A percentile compares a stretch with the other conserved stretches of the same genome.
Evolutionary conservation across 1,140 invertebrate species (phyloP).

Genomic region (Dysdera silvatica): DNA sequence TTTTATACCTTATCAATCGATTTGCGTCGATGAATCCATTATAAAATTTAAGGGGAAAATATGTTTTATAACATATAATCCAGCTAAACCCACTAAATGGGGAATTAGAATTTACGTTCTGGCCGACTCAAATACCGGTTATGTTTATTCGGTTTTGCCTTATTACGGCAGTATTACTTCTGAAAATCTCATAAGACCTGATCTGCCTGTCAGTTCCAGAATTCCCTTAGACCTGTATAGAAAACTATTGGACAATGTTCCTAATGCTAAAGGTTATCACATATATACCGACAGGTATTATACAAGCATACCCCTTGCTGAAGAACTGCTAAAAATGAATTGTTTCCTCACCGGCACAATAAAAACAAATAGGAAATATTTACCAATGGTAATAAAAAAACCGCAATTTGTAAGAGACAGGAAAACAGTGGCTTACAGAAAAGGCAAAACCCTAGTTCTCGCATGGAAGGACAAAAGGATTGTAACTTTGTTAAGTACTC

Average conservation of each 20-base stretch:
- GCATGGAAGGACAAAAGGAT: too few relatives aligned
- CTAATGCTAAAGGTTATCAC: neutral
- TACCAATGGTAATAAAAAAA: neutral
- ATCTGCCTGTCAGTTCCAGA: neutral
- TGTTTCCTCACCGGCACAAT: neutral
- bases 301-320: neutral
- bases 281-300: neutral
- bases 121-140: neutral
- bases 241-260: neutral
- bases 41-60: conserved; percentile 3
- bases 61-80: conserved; percentile 1
- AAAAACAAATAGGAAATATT: neutral
- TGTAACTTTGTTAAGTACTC: too few relatives aligned
- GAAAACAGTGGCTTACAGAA: too few relatives aligned
- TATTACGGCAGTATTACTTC: neutral
- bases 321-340: neutral
- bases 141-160: neutral
- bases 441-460: too few relatives aligned
- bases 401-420: neutral
- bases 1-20: neutral
- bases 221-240: neutral
- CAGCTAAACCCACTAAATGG: neutral
- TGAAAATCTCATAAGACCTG: neutral
- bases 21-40: neutral
- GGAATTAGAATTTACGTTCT: neutral